A percentile compares a stretch with the other conserved stretches of the same genome.
These are phyloP conservation scores for Spheniscus mendiculus DNA, from an alignment of 2,113 vertebrate genomes.

Conservation along the genomic window DNA sequence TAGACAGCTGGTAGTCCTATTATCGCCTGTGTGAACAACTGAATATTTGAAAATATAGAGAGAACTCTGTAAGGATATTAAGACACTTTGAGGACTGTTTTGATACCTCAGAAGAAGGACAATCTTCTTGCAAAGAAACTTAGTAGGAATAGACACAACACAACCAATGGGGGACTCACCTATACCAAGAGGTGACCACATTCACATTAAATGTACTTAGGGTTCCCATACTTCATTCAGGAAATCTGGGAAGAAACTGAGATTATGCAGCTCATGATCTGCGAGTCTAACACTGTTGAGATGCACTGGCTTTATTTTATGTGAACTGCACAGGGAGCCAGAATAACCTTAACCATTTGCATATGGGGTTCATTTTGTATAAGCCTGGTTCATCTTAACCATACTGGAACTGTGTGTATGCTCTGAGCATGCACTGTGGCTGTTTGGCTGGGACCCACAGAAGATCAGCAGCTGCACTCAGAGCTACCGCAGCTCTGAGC, in stretches of 20 bases:
- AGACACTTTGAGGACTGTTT: neutral
- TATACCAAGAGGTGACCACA: neutral
- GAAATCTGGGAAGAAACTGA: neutral
- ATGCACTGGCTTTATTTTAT: neutral
- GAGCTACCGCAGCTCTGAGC: neutral
- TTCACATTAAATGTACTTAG: neutral
- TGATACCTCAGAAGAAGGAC: neutral
- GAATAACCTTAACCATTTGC: neutral
- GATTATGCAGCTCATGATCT: neutral
- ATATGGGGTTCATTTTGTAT: accelerated
- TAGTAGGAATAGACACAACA: neutral
- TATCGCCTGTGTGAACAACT: neutral
- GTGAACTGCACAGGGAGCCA: neutral
- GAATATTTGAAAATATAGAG: neutral
- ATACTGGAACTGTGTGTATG: accelerated
- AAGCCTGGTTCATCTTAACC: neutral
- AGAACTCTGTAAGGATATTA: neutral
- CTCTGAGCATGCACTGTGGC: neutral
- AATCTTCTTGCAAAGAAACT: neutral
- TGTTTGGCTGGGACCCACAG: neutral
- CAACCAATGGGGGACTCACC: accelerated
- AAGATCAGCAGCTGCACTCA: neutral
- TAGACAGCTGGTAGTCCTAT: neutral
- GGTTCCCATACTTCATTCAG: neutral
- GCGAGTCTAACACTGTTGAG: neutral